phyloP scores from a whole-genome alignment of 2,797 vertebrate genomes.

The Ctenopoma kingsleyae region DNA sequence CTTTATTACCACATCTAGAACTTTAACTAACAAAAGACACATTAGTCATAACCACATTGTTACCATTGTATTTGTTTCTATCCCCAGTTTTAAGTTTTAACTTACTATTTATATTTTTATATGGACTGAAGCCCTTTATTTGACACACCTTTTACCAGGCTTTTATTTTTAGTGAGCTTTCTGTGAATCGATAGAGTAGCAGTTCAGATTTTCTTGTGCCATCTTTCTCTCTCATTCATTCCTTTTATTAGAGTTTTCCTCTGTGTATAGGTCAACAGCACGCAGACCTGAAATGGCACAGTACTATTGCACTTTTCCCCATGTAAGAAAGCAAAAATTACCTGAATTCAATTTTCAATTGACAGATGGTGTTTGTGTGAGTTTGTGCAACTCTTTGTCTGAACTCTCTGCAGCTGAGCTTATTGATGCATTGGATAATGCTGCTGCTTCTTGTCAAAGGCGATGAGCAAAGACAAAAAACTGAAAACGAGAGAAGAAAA shows the following conservation, averaged over 20 bases:
- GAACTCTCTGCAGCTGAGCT: constrained; percentile 16
- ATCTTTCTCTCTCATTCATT: constrained; percentile 39
- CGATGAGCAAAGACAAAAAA: constrained; percentile 33
- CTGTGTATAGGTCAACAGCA: constrained; percentile 52
- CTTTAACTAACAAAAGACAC: no score
- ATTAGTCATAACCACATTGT: no score
- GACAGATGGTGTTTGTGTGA: constrained; percentile 8
- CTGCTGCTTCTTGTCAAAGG: constrained; percentile 17
- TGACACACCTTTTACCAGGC: constrained; percentile 21
- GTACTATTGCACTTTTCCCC: constrained; percentile 20
- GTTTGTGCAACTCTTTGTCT: constrained; percentile 24
- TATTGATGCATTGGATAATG: constrained; percentile 39
- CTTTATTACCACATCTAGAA: no score
- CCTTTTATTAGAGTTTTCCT: constrained; percentile 40
- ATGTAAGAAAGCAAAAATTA: constrained; percentile 43
- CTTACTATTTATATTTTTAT: background rate
- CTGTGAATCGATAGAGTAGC: constrained; percentile 53
- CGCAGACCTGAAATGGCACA: constrained; percentile 37
- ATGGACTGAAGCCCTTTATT: constrained; percentile 1
- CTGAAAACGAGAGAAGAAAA: background rate
- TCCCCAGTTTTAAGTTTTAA: background rate
- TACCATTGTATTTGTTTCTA: no score
- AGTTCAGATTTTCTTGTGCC: constrained; percentile 31
- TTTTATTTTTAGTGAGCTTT: constrained; percentile 44
- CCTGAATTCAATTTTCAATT: constrained; percentile 18